Base-by-base conservation (phyloP, 1,140 invertebrate genomes). In the Vanessa atalanta region DNA sequence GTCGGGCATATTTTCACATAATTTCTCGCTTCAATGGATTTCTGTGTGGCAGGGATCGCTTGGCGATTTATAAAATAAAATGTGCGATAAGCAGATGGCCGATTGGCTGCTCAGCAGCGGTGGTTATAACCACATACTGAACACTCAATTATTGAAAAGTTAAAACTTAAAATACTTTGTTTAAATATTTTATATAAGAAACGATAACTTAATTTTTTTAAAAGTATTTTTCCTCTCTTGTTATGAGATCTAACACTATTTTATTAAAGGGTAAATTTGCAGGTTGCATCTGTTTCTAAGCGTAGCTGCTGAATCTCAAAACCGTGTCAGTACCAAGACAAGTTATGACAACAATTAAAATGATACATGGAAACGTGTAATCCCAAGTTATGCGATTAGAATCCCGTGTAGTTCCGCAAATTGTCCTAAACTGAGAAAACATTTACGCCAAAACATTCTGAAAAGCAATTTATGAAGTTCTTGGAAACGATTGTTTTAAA, bases 1-100 rank as follows among this genome's bases (percentile, higher is more conserved):
- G 51, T 55, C 5, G 16, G n/a, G 51, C 51, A 16, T 15, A n/a
- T 55, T 55, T 55, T 55, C 51, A 55, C 51, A 55, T 55, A n/a
- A 55, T 55, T 55, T 55, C 51, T 55, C 51, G n/a, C n/a, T 20
- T 16, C 51, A 16, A 16, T 20, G n/a, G 16, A 16, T 55, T 23
- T 23, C 6, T 55, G 2, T n/a, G 16, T n/a, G 51, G 6, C 2
- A 16, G 15, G 16, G 9, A 43, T 43, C 37, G 51, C 51, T 55
- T 15, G n/a, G 9, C 16, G n/a, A 4, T 20, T 55, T 55, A 20
- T 55, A 55, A 55, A 55, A 55, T 55, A 55, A 55, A 20, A 55
- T 55, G 5, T 6, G 51, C 16, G 51, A 55, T 15, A 55, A 20
- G 16, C 7, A 2, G 51, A 23, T n/a, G 16, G 51, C 37, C 37